phyloP scores from a whole-genome alignment of 2,113 vertebrate genomes.

The Seriola aureovittata region DNA sequence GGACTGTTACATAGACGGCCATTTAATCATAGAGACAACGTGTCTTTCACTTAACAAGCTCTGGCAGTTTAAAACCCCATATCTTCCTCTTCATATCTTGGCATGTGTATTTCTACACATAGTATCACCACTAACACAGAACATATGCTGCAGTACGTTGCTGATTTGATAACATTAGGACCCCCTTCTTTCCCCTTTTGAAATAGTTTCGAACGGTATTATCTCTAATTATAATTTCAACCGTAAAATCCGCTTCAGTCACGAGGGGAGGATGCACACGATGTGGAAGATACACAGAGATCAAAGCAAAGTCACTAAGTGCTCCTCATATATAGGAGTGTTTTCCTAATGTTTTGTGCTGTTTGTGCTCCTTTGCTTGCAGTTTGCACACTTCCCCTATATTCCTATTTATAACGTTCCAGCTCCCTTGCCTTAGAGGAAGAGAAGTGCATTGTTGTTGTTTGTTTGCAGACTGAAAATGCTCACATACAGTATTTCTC shows the following conservation, averaged over 20 bases:
- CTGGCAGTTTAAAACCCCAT: constrained; percentile 31
- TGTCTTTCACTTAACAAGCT: constrained; percentile 38
- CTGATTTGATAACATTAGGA: neutral
- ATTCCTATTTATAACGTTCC: constrained; percentile 49
- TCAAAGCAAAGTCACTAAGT: neutral
- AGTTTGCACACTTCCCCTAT: constrained; percentile 25
- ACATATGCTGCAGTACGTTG: neutral
- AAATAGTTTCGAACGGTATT: neutral
- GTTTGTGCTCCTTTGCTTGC: neutral
- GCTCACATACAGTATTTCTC: constrained; percentile 9
- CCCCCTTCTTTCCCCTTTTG: neutral
- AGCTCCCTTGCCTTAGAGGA: constrained; percentile 10
- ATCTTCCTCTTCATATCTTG: constrained; percentile 6
- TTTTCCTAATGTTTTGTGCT: neutral
- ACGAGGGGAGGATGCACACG: neutral
- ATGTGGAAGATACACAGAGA: neutral
- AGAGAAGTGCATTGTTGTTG: constrained; percentile 45
- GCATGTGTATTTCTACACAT: constrained; percentile 14
- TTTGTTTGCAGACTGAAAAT: constrained; percentile 49
- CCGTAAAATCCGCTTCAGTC: neutral
- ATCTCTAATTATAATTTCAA: constrained; percentile 13
- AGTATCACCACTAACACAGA: neutral
- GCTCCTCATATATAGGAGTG: neutral
- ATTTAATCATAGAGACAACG: constrained; percentile 49
- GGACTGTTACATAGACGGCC: constrained; percentile 20